Evolutionary conservation across 2,888 invertebrate genomes (phyloP).

Genomic region (Zonitis immaculata): DNA sequence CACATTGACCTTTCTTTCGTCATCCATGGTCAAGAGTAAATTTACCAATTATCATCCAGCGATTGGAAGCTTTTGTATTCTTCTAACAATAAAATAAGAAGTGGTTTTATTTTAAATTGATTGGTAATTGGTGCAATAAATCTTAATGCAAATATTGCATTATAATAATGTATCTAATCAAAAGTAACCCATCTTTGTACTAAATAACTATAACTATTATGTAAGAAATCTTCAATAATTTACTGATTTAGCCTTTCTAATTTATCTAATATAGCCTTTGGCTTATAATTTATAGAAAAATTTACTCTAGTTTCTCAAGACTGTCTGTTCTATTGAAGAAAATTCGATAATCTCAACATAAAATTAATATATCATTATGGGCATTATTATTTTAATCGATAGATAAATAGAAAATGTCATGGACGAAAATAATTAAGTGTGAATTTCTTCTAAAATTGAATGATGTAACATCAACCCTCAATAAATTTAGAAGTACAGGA

Average conservation of each 20-base stretch:
- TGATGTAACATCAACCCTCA: no score
- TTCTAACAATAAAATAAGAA: no score
- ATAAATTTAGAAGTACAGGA: no score
- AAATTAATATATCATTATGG: no score
- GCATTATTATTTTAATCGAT: no score
- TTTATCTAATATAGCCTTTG: constrained; percentile 1
- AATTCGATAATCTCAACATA: no score
- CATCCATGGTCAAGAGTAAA: not conserved
- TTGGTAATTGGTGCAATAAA: no score
- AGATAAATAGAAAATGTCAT: not conserved
- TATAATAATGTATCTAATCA: not conserved
- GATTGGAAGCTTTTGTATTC: no score
- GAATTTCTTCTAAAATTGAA: not conserved
- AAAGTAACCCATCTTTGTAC: constrained; percentile 6
- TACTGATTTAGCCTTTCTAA: constrained; percentile 5
- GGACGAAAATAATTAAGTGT: not conserved
- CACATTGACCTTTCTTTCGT: not conserved
- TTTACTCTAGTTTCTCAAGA: not conserved
- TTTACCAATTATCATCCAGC: no score
- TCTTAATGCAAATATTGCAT: no score
- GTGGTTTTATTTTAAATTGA: no score
- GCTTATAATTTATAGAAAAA: not conserved
- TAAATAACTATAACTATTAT: constrained; percentile 3
- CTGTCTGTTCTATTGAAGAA: not conserved
- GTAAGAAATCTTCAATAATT: constrained; percentile 1